Conservation (phyloP, 1,140 invertebrate species). For the Telenomus remus region DNA sequence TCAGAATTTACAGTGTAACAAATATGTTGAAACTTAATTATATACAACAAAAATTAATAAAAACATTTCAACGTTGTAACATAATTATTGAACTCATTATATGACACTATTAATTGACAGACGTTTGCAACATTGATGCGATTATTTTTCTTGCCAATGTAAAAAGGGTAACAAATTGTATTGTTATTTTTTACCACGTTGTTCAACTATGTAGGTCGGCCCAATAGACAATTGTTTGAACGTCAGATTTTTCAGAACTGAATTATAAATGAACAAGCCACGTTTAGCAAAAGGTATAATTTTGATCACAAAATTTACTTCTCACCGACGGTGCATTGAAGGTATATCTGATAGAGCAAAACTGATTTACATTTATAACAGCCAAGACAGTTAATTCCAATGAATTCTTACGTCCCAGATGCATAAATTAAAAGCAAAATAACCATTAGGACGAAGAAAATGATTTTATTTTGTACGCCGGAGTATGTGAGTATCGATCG, state of each 20-base stretch:
- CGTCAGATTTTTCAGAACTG: slow-evolving; percentile 11
- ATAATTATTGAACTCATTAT: too few species aligned
- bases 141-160: too few species aligned
- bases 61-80: too few species aligned
- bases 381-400: slow-evolving; percentile 18
- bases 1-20: too few species aligned
- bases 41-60: too few species aligned
- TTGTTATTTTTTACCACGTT: too few species aligned
- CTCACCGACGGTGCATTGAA: not conserved
- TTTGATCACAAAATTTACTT: slow-evolving; percentile 11
- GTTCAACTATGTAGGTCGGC: too few species aligned
- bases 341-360: not conserved
- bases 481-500: slow-evolving; percentile 18
- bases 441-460: slow-evolving; percentile 14
- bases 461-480: slow-evolving; percentile 13
- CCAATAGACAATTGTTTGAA: too few species aligned
- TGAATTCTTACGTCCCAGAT: slow-evolving; percentile 7
- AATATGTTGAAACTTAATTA: too few species aligned
- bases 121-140: too few species aligned
- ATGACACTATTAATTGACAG: too few species aligned
- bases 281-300: slow-evolving; percentile 18
- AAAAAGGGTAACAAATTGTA: too few species aligned
- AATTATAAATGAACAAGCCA: slow-evolving; percentile 33
- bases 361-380: slow-evolving; percentile 29
- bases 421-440: slow-evolving; percentile 13